Percentiles rank a stretch among this genome's conserved stretches.
Evolutionary conservation across 2,888 invertebrate genomes (phyloP).

Genomic region (Drosophila paramelanica): DNA sequence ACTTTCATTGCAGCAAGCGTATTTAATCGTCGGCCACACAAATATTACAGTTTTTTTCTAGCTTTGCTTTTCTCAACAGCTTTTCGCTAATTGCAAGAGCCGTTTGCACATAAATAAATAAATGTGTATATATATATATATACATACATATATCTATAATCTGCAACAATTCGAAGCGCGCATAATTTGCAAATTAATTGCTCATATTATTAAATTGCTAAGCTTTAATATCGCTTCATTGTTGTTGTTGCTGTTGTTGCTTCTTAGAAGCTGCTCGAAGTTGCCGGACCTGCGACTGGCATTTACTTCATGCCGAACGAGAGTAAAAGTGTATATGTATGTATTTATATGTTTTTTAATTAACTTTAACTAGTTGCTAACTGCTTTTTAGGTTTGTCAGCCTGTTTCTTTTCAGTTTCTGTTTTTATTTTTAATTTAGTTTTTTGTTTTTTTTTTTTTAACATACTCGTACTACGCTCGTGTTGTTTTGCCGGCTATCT

Average conservation of each 20-base stretch:
- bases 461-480: conserved; percentile 23
- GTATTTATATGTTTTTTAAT: conserved; percentile 22
- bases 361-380: conserved; percentile 71
- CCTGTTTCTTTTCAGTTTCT: conserved; percentile 19
- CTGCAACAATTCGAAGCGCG: conserved; percentile 23
- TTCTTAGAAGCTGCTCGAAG: conserved; percentile 47
- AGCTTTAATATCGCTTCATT: conserved; percentile 17
- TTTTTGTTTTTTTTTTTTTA: conserved; percentile 16
- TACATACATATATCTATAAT: not conserved
- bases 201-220: conserved; percentile 37
- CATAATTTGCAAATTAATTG: conserved; percentile 46
- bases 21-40: no score
- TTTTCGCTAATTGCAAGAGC: conserved; percentile 57
- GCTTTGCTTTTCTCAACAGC: not conserved
- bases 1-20: no score
- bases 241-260: conserved; percentile 13
- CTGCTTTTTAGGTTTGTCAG: conserved; percentile 30
- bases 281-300: conserved; percentile 20
- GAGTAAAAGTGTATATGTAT: conserved; percentile 65
- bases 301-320: conserved; percentile 33
- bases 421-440: conserved; percentile 7
- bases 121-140: not conserved
- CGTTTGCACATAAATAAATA: not conserved
- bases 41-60: not conserved
- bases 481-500: conserved; percentile 67